phyloP scores from a whole-genome alignment of 1,140 invertebrate genomes.

The Phthorimaea operculella region DNA sequence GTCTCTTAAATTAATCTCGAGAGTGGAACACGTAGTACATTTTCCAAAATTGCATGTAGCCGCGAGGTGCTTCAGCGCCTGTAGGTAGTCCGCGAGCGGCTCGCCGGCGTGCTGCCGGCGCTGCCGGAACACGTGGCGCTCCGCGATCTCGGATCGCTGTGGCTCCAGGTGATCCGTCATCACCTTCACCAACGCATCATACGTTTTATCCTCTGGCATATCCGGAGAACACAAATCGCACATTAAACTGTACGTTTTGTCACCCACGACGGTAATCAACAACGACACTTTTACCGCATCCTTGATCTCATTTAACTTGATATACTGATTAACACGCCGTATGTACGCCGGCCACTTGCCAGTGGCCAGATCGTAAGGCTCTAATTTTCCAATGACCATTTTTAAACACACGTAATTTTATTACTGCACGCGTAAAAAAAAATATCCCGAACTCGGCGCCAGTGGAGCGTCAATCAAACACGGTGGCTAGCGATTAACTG shows the following conservation, averaged over 20 bases:
- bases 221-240: conserved; percentile 13
- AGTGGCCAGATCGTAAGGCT: background rate
- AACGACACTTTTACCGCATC: conserved; percentile 6
- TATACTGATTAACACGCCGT: conserved; percentile 5
- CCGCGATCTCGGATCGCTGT: conserved; percentile 16
- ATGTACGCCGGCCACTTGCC: conserved; percentile 1
- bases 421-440: background rate
- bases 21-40: background rate
- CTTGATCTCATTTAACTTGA: conserved; percentile 8
- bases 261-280: conserved; percentile 12
- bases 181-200: conserved; percentile 3
- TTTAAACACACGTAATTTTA: background rate
- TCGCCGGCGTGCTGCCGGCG: conserved; percentile 7
- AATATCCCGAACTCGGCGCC: background rate
- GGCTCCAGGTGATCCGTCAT: conserved; percentile 12
- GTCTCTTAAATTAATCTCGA: conserved; percentile 11
- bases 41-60: conserved; percentile 11
- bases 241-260: conserved; percentile 8
- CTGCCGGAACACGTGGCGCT: conserved; percentile 12
- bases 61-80: conserved; percentile 10
- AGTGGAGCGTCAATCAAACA: conserved; percentile 1
- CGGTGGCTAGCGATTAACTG: background rate
- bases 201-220: conserved; percentile 8
- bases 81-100: conserved; percentile 9
- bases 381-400: conserved; percentile 1